Evolutionary conservation across 2,113 vertebrate genomes (phyloP).

Genomic region (Prionailurus bengalensis): DNA sequence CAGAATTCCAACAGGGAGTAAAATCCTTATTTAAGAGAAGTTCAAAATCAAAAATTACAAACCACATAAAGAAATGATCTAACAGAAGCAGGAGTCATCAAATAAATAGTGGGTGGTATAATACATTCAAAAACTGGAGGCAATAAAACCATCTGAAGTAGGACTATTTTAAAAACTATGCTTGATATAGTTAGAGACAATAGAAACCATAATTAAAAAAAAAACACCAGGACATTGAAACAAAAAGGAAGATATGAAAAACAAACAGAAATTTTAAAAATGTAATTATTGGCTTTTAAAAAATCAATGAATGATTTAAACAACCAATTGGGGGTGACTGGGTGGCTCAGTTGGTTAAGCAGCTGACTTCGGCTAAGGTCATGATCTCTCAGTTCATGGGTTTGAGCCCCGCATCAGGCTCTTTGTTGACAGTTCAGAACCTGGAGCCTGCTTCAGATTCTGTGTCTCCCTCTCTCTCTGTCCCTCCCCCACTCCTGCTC

Average conservation of each 20-base stretch:
- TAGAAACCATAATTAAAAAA: neutral
- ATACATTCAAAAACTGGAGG: neutral
- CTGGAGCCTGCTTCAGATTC: no score
- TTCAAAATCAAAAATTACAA: constrained; percentile 17
- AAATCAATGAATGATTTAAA: neutral
- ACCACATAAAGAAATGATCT: neutral
- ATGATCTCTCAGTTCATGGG: no score
- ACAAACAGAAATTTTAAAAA: neutral
- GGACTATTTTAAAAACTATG: neutral
- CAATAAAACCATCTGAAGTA: neutral
- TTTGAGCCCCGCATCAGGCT: no score
- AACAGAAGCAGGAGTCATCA: neutral
- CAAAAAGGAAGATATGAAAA: neutral
- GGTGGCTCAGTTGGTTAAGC: no score
- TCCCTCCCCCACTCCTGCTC: no score
- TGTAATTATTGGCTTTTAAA: neutral
- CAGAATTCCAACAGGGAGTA: neutral
- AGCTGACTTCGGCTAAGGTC: no score
- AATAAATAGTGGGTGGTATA: neutral
- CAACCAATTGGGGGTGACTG: neutral
- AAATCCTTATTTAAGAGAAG: neutral
- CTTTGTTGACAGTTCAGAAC: no score
- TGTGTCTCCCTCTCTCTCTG: no score
- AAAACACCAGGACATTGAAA: neutral
- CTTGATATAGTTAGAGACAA: neutral